Evolutionary conservation across 1,140 invertebrate species (phyloP).

Genomic region (Palaemon carinicauda): DNA sequence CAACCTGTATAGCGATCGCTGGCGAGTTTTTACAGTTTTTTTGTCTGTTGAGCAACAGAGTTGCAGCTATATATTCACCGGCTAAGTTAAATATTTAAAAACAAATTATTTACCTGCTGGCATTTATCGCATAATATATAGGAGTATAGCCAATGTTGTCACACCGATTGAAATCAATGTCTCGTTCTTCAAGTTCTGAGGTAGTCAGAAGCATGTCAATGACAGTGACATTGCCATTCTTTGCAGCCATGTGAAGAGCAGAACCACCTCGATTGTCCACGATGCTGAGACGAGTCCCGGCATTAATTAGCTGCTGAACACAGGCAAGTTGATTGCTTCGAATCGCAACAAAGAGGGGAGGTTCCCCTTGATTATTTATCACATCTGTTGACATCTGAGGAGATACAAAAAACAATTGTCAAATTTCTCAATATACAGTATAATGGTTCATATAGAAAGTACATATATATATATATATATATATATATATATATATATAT

Average conservation of each 20-base stretch:
- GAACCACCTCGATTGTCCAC: conserved; percentile 57
- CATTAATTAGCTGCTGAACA: conserved; percentile 58
- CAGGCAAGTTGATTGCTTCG: conserved; percentile 59
- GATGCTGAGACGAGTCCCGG: conserved; percentile 50
- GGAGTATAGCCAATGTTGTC: conserved; percentile 59
- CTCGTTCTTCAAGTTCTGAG: conserved; percentile 48
- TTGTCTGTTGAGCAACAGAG: too few relatives aligned
- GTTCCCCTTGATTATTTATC: conserved; percentile 57
- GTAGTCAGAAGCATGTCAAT: conserved; percentile 59
- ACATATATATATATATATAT: too few relatives aligned
- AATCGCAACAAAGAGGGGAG: conserved; percentile 59
- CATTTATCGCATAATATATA: conserved; percentile 59
- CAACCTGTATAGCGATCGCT: too few relatives aligned
- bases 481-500: too few relatives aligned
- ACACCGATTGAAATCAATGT: conserved; percentile 55
- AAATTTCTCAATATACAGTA: too few relatives aligned
- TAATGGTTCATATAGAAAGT: not conserved
- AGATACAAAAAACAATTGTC: not conserved
- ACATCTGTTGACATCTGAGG: conserved; percentile 55
- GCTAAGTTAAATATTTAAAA: too few relatives aligned
- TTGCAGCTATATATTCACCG: too few relatives aligned
- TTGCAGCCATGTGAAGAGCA: conserved; percentile 58
- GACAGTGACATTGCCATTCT: conserved; percentile 59
- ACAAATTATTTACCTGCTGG: conserved; percentile 47
- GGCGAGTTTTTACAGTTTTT: too few relatives aligned